phyloP scores from a whole-genome alignment of 2,797 vertebrate genomes.

The Fundulus diaphanus region DNA sequence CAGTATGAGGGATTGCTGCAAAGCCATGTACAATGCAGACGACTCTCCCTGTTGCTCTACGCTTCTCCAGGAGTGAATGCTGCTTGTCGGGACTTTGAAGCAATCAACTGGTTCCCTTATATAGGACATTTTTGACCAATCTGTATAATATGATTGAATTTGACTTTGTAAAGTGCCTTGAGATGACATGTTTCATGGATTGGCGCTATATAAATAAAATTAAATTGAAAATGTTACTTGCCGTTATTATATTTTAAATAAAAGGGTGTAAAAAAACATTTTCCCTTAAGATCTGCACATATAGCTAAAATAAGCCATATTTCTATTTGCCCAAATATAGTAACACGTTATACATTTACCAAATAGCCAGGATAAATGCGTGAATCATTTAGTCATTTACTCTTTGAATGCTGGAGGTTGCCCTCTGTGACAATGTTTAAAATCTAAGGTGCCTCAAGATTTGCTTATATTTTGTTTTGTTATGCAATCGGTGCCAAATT shows the following conservation, averaged over 20 bases:
- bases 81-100: too few relatives aligned
- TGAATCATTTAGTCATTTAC: neutral
- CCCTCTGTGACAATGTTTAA: neutral
- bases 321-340: neutral
- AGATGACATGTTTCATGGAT: too few relatives aligned
- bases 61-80: too few relatives aligned
- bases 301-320: neutral
- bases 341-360: neutral
- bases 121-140: too few relatives aligned
- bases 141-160: too few relatives aligned
- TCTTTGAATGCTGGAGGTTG: neutral
- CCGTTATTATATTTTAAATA: neutral
- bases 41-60: too few relatives aligned
- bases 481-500: neutral
- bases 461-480: too few relatives aligned
- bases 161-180: too few relatives aligned
- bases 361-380: neutral
- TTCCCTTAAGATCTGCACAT: neutral
- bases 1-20: too few relatives aligned
- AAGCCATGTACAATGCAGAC: too few relatives aligned
- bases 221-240: neutral
- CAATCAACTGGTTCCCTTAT: too few relatives aligned
- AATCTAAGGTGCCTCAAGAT: neutral
- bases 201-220: too few relatives aligned
- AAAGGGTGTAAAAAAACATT: neutral